phyloP scores from a whole-genome alignment of 2,888 invertebrate genomes.

The Girardia tigrina region DNA sequence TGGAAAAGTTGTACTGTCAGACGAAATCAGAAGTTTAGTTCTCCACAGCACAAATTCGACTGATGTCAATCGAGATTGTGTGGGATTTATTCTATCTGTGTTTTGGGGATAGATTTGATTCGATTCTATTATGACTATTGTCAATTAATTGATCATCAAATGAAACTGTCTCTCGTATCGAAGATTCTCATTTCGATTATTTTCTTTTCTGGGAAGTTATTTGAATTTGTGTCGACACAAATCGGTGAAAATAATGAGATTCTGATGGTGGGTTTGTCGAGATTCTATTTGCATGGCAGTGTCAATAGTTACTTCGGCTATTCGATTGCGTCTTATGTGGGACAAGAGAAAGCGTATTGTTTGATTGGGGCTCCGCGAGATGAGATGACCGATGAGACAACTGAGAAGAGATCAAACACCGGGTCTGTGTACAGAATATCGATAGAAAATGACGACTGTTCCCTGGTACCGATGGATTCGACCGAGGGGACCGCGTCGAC shows the following conservation, averaged over 20 bases:
- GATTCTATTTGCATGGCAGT: conserved; percentile 6
- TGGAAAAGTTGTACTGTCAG: too few relatives aligned
- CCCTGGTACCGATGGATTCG: conserved; percentile 24
- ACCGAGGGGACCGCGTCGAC: not conserved
- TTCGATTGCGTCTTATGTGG: conserved; percentile 28
- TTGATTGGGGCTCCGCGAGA: conserved; percentile 29
- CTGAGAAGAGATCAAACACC: not conserved
- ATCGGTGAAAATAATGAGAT: not conserved
- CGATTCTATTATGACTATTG: too few relatives aligned
- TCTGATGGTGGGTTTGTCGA: not conserved
- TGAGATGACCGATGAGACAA: conserved; percentile 23
- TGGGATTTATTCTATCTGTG: too few relatives aligned
- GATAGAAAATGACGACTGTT: not conserved
- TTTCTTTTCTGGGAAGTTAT: too few relatives aligned
- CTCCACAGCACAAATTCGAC: too few relatives aligned
- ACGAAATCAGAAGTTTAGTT: too few relatives aligned
- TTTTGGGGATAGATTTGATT: too few relatives aligned
- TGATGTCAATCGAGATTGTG: too few relatives aligned
- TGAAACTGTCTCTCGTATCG: too few relatives aligned
- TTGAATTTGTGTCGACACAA: not conserved
- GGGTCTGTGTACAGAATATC: conserved; percentile 24
- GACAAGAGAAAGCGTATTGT: conserved; percentile 20
- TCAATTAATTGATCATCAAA: too few relatives aligned
- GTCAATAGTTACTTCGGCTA: conserved; percentile 30
- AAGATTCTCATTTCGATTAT: too few relatives aligned